Conservation (phyloP, 1,140 invertebrate species). For the Teleopsis dalmanni region DNA sequence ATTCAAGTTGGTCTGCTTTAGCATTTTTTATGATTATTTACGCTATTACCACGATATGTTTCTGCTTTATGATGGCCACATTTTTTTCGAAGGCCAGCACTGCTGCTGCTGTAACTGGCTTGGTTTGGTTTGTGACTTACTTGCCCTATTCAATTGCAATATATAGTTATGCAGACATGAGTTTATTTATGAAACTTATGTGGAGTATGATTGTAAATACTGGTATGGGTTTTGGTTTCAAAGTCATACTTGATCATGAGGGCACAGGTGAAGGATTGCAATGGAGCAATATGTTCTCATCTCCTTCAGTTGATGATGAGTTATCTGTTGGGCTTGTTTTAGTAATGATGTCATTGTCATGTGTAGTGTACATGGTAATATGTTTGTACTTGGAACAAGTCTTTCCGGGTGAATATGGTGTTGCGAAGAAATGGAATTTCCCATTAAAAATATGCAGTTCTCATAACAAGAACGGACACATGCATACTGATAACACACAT, state of each 20-base stretch:
- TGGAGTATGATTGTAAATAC: conserved; percentile 63
- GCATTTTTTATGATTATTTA: conserved; percentile 51
- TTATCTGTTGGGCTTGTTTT: conserved; percentile 60
- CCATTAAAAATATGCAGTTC: conserved; percentile 56
- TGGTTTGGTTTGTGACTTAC: conserved; percentile 62
- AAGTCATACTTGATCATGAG: conserved; percentile 52
- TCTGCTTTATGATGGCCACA: conserved; percentile 57
- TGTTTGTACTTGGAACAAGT: conserved; percentile 69
- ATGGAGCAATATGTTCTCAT: conserved; percentile 63
- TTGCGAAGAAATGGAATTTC: conserved; percentile 67
- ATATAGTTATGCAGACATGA: conserved; percentile 52
- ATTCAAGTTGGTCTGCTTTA: conserved; percentile 42
- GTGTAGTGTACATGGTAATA: conserved; percentile 57
- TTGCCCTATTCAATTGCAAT: conserved; percentile 63
- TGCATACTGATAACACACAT: conserved; percentile 23
- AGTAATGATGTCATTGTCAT: conserved; percentile 58
- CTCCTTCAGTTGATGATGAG: conserved; percentile 62
- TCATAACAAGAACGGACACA: conserved; percentile 27
- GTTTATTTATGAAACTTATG: conserved; percentile 47
- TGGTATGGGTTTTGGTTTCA: conserved; percentile 68
- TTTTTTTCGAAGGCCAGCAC: conserved; percentile 53
- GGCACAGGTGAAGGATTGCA: conserved; percentile 42
- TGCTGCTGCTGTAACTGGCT: conserved; percentile 54
- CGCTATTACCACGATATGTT: conserved; percentile 48
- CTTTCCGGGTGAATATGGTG: conserved; percentile 63